Conservation (phyloP, 2,888 invertebrate genomes). For the Phytoseiulus persimilis region DNA sequence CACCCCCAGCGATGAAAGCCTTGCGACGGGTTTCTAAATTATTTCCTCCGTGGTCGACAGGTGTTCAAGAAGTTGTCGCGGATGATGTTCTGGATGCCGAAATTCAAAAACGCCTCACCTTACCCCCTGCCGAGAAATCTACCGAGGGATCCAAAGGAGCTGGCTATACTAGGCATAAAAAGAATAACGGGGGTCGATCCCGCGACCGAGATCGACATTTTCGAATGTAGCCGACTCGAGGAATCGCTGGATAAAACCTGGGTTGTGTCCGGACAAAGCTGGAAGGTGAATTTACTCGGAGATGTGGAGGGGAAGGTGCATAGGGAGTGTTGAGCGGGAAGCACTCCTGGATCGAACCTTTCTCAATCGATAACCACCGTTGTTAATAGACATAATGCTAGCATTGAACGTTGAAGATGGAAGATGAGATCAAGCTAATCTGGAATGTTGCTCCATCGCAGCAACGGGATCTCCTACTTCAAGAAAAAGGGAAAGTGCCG, state of each 20-base stretch:
- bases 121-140: constrained; percentile 69
- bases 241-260: constrained; percentile 78
- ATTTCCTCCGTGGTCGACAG: no score
- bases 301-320: neutral
- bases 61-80: constrained; percentile 52
- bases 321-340: neutral
- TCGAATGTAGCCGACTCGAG: constrained; percentile 61
- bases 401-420: no score
- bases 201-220: constrained; percentile 54
- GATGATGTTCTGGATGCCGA: constrained; percentile 66
- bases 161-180: constrained; percentile 72
- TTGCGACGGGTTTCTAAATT: no score
- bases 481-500: constrained; percentile 58
- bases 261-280: constrained; percentile 79
- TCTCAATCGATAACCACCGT: no score
- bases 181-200: constrained; percentile 76
- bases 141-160: constrained; percentile 66
- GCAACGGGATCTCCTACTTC: constrained; percentile 63
- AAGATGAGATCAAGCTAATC: neutral
- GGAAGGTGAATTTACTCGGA: constrained; percentile 48
- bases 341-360: no score
- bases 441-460: constrained; percentile 42
- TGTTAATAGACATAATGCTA: no score
- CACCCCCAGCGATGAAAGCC: no score
- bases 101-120: constrained; percentile 79